Conservation (phyloP, 2,113 vertebrate genomes). For the Rhegmatorhina hoffmannsi region DNA sequence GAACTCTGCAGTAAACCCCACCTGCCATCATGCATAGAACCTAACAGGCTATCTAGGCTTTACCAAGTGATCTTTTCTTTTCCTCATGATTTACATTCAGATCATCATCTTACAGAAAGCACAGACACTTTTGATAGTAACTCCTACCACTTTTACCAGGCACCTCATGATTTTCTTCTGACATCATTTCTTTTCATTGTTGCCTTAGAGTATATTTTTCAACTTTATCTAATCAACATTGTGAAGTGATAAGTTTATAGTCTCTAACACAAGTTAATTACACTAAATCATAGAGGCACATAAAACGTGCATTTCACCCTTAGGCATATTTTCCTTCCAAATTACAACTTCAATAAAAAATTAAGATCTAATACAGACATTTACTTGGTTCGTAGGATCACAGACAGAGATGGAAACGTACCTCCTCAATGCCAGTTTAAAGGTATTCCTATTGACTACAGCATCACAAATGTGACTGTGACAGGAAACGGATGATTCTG, state of each 20-base stretch:
- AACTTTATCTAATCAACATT: not conserved
- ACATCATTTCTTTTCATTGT: not conserved
- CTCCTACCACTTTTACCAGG: not conserved
- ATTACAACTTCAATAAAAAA: not conserved
- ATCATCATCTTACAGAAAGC: not conserved
- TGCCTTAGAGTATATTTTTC: not conserved
- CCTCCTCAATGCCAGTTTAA: not conserved
- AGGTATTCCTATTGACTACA: not conserved
- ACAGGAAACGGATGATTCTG: not conserved
- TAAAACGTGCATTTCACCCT: not conserved
- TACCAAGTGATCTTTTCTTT: not conserved
- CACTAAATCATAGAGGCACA: not conserved
- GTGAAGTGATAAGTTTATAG: not conserved
- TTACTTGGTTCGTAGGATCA: not conserved
- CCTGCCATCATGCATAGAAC: not conserved
- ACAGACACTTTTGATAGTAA: not conserved
- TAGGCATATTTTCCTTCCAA: not conserved
- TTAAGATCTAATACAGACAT: not conserved
- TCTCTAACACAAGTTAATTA: not conserved
- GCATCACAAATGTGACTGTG: not conserved
- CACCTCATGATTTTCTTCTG: not conserved
- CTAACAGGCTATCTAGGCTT: not conserved
- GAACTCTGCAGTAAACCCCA: not conserved
- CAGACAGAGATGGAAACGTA: not conserved
- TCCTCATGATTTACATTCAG: not conserved